Percentiles rank a stretch among this genome's conserved stretches.
phyloP scores from a whole-genome alignment of 2,113 vertebrate species.

The Anhinga rufa region DNA sequence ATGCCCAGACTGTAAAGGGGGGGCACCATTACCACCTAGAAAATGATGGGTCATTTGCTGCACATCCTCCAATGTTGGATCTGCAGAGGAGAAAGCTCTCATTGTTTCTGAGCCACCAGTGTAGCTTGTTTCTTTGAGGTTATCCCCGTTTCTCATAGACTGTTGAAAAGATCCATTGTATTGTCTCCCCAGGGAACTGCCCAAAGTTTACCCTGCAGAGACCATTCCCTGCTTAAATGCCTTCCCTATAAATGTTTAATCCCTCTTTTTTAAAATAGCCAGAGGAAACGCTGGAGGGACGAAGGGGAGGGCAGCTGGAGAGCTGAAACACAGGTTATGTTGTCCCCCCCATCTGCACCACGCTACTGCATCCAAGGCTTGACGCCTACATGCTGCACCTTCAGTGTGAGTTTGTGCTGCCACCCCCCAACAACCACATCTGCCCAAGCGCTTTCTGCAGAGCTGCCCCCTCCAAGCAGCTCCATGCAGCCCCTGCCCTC shows the following conservation, averaged over 20 bases:
- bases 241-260: neutral
- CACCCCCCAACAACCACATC: neutral
- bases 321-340: accelerated
- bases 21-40: neutral
- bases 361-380: neutral
- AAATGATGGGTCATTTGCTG: neutral
- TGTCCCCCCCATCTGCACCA: neutral
- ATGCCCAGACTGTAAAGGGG: neutral
- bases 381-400: neutral
- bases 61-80: neutral
- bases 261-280: neutral
- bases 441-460: neutral
- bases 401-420: neutral
- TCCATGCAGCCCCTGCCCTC: neutral
- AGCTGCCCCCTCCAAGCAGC: neutral
- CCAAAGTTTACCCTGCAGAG: neutral
- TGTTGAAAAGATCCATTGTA: neutral
- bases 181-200: neutral
- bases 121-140: neutral
- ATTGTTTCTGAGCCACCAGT: neutral
- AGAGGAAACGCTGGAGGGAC: neutral
- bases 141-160: neutral
- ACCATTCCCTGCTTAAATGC: neutral
- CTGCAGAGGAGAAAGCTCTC: neutral
- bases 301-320: neutral